Conservation (phyloP, 2,797 vertebrate species). For the Danionella dracula region DNA sequence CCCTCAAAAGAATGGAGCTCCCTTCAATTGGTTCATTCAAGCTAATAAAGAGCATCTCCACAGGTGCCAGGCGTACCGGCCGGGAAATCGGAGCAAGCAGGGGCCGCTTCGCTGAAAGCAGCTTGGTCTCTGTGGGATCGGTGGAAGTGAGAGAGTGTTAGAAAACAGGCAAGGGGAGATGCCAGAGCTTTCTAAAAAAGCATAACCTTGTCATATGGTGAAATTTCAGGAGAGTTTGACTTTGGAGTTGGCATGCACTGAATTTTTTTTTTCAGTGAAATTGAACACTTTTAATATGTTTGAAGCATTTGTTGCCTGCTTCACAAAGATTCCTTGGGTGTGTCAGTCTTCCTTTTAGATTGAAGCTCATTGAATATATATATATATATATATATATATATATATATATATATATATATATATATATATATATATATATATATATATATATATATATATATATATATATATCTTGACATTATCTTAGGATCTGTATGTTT, state of each 20-base stretch:
- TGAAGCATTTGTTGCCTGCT: no score
- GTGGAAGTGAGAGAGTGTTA: background rate
- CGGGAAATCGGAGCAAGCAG: slow-evolving; percentile 39
- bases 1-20: slow-evolving; percentile 44
- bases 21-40: slow-evolving; percentile 3
- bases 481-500: no score
- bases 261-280: no score
- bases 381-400: no score
- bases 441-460: no score
- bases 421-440: no score
- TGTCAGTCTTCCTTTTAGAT: no score
- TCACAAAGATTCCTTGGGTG: no score
- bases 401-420: no score
- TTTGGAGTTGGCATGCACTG: background rate
- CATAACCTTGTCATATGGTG: slow-evolving; percentile 34
- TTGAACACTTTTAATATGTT: background rate
- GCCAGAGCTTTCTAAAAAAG: slow-evolving; percentile 27
- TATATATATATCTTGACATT: no score
- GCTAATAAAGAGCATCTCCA: slow-evolving; percentile 60
- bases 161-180: slow-evolving; percentile 17
- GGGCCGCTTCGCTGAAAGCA: slow-evolving; percentile 44
- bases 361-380: no score
- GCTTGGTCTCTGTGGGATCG: background rate
- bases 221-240: background rate
- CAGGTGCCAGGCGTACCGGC: slow-evolving; percentile 52